Percentiles rank a stretch among this genome's conserved stretches.
phyloP scores from a whole-genome alignment of 1,140 invertebrate species.

The Cotesia typhae region DNA sequence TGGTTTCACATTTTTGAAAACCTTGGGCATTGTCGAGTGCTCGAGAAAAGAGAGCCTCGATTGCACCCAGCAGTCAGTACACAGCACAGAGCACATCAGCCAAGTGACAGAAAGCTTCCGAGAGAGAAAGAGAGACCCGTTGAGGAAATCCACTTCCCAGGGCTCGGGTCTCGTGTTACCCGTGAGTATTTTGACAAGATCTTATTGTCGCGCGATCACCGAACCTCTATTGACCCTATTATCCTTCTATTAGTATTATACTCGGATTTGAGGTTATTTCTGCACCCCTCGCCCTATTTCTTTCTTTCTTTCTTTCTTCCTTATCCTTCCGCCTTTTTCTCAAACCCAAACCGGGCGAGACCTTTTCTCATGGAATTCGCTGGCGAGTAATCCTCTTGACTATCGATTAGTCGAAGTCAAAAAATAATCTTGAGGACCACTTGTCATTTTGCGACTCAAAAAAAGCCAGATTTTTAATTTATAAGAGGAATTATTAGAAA shows the following conservation, averaged over 20 bases:
- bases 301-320: slow-evolving; percentile 10
- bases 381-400: too few relatives aligned
- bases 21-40: slow-evolving; percentile 40
- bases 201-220: slow-evolving; percentile 58
- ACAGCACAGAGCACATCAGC: slow-evolving; percentile 30
- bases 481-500: too few relatives aligned
- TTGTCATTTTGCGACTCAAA: too few relatives aligned
- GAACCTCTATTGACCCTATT: slow-evolving; percentile 65
- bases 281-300: slow-evolving; percentile 43
- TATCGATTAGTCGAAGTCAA: too few relatives aligned
- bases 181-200: slow-evolving; percentile 65
- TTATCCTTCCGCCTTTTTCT: neutral
- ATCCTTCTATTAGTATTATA: slow-evolving; percentile 67
- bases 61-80: slow-evolving; percentile 10
- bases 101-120: slow-evolving; percentile 22
- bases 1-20: slow-evolving; percentile 60
- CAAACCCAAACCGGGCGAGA: neutral
- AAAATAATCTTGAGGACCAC: too few relatives aligned
- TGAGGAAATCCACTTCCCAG: slow-evolving; percentile 64
- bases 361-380: neutral
- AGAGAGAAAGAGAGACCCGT: slow-evolving; percentile 46
- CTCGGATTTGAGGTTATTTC: slow-evolving; percentile 63
- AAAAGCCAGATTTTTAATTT: too few relatives aligned
- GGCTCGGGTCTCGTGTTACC: slow-evolving; percentile 64
- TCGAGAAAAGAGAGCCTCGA: slow-evolving; percentile 40